Evolutionary conservation across 2,888 invertebrate species (phyloP), one percentile per base, ranked within the genome.

Genomic region (Calameuta idolon): DNA sequence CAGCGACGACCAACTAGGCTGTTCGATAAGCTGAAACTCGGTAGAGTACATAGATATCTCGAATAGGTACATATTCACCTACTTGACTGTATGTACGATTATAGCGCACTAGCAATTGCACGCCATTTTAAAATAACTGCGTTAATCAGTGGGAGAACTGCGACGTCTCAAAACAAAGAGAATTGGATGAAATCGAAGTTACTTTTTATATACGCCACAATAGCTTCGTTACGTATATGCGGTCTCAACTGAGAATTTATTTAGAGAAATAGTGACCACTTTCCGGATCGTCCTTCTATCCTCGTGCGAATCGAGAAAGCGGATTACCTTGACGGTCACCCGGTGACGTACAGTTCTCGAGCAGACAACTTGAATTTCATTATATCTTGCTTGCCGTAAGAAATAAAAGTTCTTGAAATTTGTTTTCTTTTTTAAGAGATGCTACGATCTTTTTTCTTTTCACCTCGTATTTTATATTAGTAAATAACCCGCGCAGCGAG

Each of bases 221-320:
- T 2, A 55, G 55, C 55, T 55, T 55, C 2, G 23, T 55, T 55
- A 55, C 55, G 23, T 55, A 55, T 9, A 55, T 55, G 23, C 55
- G 55, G 55, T 55, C 9, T 55, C 23, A 9, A 23, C 55, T 23
- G 23, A 9, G 23, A 23, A 9, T 55, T 55, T 55, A 55, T 55
- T 15, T 23, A 9, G 9, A 55, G 55, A 55, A 55, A 55, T 55
- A 55, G 55, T 23, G 23, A 55, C 55, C 9, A 55, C 55, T 23
- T 55, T 55, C 23, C 23, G 55, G 55, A 55, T 71, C 71, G 71
- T 71, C 71, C 71, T 71, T 71, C 71, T 71, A 31, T 71, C 71
- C 71, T 71, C 33, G 71, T 34, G 71, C 71, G 71, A 33, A 34
- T 71, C 34, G 34, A 71, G 34, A 71, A 71, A 71, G 71, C 31